These are phyloP conservation scores for Tachina fera DNA, from an alignment of 2,888 invertebrate genomes.

Conservation along the genomic window DNA sequence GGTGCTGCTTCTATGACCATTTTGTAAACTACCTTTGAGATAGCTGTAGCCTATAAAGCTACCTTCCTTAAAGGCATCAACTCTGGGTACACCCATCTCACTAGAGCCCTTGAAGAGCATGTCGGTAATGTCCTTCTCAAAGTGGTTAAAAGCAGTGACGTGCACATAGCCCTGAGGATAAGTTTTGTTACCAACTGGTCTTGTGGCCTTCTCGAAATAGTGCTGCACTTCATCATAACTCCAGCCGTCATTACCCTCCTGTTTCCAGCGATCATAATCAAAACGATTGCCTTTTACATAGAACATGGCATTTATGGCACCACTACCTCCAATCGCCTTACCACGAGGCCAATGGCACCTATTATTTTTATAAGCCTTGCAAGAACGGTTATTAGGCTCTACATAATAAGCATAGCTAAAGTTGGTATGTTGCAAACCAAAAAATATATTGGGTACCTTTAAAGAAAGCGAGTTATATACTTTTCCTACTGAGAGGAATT, in stretches of 20 bases:
- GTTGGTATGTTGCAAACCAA: conserved; percentile 71
- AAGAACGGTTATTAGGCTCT: conserved; percentile 73
- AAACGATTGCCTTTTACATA: conserved; percentile 86
- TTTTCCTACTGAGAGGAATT: no score
- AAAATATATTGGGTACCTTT: conserved; percentile 73
- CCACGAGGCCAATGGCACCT: conserved; percentile 85
- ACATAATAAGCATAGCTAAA: conserved; percentile 74
- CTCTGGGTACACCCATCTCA: conserved; percentile 83
- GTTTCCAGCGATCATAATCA: conserved; percentile 87
- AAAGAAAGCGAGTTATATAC: not conserved
- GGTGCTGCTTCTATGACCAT: conserved; percentile 89
- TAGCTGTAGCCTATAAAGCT: conserved; percentile 84
- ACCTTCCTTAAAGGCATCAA: conserved; percentile 81
- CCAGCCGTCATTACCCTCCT: conserved; percentile 85
- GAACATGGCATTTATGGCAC: conserved; percentile 86
- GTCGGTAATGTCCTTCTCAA: conserved; percentile 68
- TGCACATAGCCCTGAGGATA: conserved; percentile 77
- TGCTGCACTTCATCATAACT: conserved; percentile 89
- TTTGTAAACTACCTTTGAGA: conserved; percentile 83
- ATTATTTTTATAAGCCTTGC: conserved; percentile 69
- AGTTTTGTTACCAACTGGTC: conserved; percentile 63
- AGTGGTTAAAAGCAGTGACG: not conserved
- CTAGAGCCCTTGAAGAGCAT: conserved; percentile 82
- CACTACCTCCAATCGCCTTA: conserved; percentile 87
- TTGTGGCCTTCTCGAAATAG: conserved; percentile 90